Conservation (phyloP, 2,113 vertebrate species). For the Eptesicus fuscus region DNA sequence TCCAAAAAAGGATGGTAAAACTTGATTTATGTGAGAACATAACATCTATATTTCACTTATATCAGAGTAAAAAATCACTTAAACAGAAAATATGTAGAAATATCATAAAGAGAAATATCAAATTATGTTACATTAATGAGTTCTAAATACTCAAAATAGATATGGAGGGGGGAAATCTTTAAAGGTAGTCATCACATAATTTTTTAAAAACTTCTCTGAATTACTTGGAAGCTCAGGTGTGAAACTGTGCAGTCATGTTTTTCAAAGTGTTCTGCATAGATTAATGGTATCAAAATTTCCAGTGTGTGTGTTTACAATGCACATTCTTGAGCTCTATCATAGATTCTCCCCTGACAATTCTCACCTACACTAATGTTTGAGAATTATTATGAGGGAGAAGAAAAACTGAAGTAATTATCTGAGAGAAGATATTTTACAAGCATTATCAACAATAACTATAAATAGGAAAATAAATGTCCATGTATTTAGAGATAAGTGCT, state of each 20-base stretch:
- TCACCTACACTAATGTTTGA: background rate
- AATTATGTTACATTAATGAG: background rate
- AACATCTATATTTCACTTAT: background rate
- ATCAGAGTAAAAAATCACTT: slow-evolving; percentile 12
- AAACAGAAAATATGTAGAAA: background rate
- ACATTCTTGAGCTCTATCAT: background rate
- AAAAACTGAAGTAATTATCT: background rate
- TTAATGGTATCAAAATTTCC: background rate
- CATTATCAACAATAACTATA: background rate
- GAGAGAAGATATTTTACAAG: background rate
- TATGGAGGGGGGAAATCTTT: background rate
- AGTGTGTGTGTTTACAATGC: background rate
- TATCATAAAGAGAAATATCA: background rate
- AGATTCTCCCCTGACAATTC: background rate
- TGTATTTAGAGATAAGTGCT: background rate
- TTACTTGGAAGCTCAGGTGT: background rate
- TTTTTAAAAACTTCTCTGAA: background rate
- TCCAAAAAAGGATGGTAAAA: background rate
- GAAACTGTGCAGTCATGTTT: background rate
- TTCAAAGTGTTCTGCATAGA: background rate
- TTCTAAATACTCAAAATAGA: background rate
- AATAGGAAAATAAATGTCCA: background rate
- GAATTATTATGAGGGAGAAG: background rate
- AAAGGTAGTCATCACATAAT: background rate
- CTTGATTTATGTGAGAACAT: background rate